A percentile compares a stretch with the other conserved stretches of the same genome.
Conservation (phyloP, 2,797 vertebrate species). For the Ispidina picta region DNA sequence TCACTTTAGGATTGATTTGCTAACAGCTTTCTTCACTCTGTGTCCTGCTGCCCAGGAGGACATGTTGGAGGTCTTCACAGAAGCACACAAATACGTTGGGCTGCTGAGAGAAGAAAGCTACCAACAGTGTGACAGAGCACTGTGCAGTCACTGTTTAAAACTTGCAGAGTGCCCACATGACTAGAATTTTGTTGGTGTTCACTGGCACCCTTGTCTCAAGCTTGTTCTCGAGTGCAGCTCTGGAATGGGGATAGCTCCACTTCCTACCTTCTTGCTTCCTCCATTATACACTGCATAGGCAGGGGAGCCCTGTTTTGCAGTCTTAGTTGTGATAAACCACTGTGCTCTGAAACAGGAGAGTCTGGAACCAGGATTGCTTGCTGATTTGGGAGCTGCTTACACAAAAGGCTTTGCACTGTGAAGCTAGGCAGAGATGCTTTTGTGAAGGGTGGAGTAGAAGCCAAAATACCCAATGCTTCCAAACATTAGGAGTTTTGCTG, state of each 20-base stretch:
- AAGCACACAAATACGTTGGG: neutral
- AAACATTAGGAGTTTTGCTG: neutral
- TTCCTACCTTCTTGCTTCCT: neutral
- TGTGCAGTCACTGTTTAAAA: neutral
- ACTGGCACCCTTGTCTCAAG: neutral
- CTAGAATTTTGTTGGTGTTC: neutral
- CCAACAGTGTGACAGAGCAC: neutral
- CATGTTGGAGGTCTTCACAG: slow-evolving; percentile 55
- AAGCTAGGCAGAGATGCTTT: neutral
- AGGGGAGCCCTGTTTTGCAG: neutral
- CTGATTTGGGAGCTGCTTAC: neutral
- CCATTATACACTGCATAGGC: neutral
- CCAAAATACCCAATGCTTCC: neutral
- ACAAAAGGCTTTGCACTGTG: neutral
- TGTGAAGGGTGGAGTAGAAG: neutral
- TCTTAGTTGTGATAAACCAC: neutral
- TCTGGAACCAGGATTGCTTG: neutral
- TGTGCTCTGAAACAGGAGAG: neutral
- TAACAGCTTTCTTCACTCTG: slow-evolving; percentile 71
- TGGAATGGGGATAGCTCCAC: neutral
- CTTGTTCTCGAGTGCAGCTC: neutral
- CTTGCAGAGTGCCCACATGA: neutral
- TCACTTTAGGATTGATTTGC: slow-evolving; percentile 84
- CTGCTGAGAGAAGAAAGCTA: neutral
- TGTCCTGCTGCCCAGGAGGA: slow-evolving; percentile 68